phyloP scores from a whole-genome alignment of 2,113 vertebrate species.

The Phalacrocorax aristotelis region DNA sequence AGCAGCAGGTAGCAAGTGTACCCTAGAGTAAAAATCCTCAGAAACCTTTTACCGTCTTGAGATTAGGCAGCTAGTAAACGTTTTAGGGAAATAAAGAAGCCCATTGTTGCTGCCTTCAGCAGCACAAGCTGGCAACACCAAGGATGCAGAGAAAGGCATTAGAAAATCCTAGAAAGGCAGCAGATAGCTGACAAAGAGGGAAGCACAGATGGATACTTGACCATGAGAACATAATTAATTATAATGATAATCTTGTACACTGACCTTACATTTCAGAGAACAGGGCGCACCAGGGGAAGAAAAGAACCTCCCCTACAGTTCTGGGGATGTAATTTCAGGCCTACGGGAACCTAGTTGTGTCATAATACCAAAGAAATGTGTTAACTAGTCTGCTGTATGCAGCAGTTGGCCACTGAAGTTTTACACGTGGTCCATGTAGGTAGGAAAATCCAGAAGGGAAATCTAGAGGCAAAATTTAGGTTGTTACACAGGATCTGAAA shows the following conservation, averaged over 20 bases:
- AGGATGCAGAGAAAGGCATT: not conserved
- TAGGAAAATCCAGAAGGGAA: not conserved
- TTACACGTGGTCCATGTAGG: fast-evolving
- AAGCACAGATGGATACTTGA: not conserved
- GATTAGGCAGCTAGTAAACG: not conserved
- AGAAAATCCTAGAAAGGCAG: not conserved
- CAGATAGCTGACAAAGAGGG: not conserved
- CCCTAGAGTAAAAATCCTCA: not conserved
- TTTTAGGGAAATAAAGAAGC: not conserved
- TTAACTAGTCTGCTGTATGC: not conserved
- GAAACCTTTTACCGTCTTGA: not conserved
- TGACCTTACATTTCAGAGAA: not conserved
- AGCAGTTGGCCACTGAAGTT: not conserved
- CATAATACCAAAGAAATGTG: not conserved
- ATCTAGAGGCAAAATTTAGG: not conserved
- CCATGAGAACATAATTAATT: not conserved
- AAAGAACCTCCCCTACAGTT: not conserved
- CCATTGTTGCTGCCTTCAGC: not conserved
- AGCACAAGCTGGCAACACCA: not conserved
- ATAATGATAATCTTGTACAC: not conserved
- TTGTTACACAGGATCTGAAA: not conserved
- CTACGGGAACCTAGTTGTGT: not conserved
- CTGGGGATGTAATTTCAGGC: not conserved
- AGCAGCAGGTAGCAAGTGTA: not conserved
- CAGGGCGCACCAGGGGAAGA: not conserved